These are phyloP conservation scores for Nicator chloris DNA, from an alignment of 2,113 vertebrate genomes.

Conservation along the genomic window DNA sequence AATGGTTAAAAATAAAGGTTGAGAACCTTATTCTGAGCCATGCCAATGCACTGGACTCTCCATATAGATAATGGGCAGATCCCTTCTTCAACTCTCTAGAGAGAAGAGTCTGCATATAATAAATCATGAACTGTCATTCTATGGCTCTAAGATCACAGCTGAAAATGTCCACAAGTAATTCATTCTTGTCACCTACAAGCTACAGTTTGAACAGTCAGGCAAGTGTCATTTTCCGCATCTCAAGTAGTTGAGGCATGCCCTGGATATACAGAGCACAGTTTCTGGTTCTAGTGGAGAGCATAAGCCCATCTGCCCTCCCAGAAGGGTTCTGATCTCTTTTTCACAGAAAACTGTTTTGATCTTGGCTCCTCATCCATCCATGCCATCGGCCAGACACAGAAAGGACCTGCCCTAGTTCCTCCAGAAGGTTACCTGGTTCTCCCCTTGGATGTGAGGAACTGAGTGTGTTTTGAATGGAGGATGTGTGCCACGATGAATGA, in stretches of 20 bases:
- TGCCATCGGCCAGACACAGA: background rate
- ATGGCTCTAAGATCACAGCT: background rate
- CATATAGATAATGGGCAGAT: background rate
- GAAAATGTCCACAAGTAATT: background rate
- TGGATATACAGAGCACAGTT: background rate
- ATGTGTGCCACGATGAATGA: background rate
- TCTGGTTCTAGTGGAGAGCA: background rate
- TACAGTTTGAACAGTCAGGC: background rate
- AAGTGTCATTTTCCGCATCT: background rate
- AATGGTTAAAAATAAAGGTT: conserved; percentile 5
- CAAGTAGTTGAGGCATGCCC: background rate
- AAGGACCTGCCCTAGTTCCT: background rate
- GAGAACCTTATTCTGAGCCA: background rate
- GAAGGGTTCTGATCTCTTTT: background rate
- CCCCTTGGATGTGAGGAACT: background rate
- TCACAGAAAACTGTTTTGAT: background rate
- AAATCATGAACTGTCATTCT: background rate
- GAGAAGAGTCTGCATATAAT: background rate
- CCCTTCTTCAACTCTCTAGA: background rate
- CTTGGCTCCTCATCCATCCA: background rate
- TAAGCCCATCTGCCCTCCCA: background rate
- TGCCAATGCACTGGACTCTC: background rate
- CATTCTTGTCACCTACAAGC: background rate
- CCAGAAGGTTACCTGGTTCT: background rate
- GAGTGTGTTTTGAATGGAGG: background rate